These are phyloP conservation scores for Myripristis murdjan DNA, from an alignment of 2,797 vertebrate species.

Conservation along the genomic window DNA sequence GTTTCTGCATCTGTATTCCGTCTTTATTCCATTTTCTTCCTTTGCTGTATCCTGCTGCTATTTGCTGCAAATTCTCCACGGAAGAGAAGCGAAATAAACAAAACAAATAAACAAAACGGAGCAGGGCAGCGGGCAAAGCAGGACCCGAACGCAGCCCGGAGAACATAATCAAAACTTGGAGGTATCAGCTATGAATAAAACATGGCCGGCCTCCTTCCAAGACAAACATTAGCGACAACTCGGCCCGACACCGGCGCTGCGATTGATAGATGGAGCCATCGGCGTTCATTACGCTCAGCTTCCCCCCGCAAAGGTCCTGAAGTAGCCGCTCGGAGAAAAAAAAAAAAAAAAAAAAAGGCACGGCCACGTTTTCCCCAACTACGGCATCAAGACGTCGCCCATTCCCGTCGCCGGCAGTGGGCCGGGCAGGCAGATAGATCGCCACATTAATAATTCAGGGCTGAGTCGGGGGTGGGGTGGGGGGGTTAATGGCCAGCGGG, in stretches of 20 bases:
- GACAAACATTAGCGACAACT: constrained; percentile 8
- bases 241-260: neutral
- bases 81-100: too few relatives aligned
- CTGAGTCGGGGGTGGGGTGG: too few relatives aligned
- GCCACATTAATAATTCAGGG: constrained; percentile 70
- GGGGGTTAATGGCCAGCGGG: constrained; percentile 70
- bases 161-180: neutral
- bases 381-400: constrained; percentile 32
- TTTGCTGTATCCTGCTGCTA: too few relatives aligned
- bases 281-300: constrained; percentile 6
- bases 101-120: too few relatives aligned
- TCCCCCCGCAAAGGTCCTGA: constrained; percentile 19
- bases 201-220: neutral
- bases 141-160: too few relatives aligned
- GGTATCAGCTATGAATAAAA: neutral
- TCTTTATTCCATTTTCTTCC: too few relatives aligned
- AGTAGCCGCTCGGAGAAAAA: constrained; percentile 35
- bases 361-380: constrained; percentile 26
- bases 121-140: neutral
- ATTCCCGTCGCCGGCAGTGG: constrained; percentile 43
- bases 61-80: too few relatives aligned
- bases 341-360: too few relatives aligned
- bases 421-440: constrained; percentile 22
- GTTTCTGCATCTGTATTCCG: too few relatives aligned
- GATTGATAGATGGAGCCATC: constrained; percentile 28